Percentiles rank a stretch among this genome's conserved stretches.
Conservation (phyloP, 2,113 vertebrate species). For the Oryzias javanicus region DNA sequence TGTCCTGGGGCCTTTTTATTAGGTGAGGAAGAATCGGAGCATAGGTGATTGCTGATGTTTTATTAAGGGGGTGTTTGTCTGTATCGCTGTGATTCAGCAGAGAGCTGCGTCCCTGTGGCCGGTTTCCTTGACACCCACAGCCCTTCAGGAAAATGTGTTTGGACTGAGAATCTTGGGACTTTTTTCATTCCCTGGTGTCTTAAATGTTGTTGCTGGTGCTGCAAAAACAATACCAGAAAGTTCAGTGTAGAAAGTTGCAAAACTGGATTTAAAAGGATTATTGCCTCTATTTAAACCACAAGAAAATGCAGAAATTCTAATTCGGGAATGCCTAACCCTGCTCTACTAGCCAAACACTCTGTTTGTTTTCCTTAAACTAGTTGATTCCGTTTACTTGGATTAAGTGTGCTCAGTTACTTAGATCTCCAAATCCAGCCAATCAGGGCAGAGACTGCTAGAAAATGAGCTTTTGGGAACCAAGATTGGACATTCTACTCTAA, state of each 20-base stretch:
- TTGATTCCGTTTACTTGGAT: no score
- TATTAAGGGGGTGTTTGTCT: constrained; percentile 7
- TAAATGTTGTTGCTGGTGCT: constrained; percentile 22
- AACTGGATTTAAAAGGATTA: not conserved
- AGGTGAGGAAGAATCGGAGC: constrained; percentile 18
- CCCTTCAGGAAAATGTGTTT: constrained; percentile 69
- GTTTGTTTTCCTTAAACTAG: no score
- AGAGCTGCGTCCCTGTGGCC: constrained; percentile 53
- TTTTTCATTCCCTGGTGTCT: constrained; percentile 19
- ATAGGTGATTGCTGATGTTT: constrained; percentile 43
- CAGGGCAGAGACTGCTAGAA: no score
- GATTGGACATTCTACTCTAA: no score
- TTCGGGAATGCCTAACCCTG: no score
- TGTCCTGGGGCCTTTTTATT: constrained; percentile 35
- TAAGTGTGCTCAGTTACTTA: no score
- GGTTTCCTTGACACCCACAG: constrained; percentile 73
- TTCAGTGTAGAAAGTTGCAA: constrained; percentile 13
- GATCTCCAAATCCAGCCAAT: no score
- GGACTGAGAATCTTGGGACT: constrained; percentile 51
- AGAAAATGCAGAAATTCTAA: no score
- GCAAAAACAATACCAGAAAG: constrained; percentile 45
- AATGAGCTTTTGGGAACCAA: no score
- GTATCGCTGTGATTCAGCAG: constrained; percentile 42
- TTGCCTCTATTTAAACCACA: no score
- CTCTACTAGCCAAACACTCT: no score